Percentiles rank a stretch among this genome's conserved stretches.
Conservation (phyloP, 2,113 vertebrate species). For the Ceyx melanurus region DNA sequence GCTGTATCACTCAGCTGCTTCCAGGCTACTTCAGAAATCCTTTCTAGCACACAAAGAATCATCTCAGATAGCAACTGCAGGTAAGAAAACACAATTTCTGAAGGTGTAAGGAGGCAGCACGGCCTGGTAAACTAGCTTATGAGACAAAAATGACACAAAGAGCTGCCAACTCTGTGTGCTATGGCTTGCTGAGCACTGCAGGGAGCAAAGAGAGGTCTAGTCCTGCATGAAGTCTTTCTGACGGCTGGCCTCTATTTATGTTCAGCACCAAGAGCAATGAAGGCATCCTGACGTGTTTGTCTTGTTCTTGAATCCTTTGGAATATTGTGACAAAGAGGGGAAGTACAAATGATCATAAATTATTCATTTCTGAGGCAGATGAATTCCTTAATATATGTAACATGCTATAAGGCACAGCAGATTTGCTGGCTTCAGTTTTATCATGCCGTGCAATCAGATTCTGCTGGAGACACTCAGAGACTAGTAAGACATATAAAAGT, state of each 20-base stretch:
- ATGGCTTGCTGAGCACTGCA: background rate
- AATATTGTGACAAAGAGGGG: background rate
- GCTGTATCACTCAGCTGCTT: background rate
- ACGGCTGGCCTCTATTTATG: background rate
- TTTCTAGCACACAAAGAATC: background rate
- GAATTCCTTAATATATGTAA: background rate
- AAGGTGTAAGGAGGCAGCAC: background rate
- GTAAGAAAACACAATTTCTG: background rate
- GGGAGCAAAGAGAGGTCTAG: background rate
- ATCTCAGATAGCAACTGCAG: background rate
- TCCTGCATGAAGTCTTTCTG: background rate
- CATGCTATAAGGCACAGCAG: background rate
- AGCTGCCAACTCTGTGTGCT: background rate
- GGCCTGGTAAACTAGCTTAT: background rate
- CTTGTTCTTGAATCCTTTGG: background rate
- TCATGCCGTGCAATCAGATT: background rate
- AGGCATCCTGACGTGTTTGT: background rate
- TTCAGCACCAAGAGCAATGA: background rate
- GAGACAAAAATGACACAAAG: background rate
- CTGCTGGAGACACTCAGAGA: background rate
- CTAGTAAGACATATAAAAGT: background rate
- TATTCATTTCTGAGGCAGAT: background rate
- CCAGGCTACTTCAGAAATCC: background rate
- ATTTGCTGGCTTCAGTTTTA: background rate
- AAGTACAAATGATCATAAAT: background rate